A percentile compares a stretch with the other conserved stretches of the same genome.
phyloP scores from a whole-genome alignment of 2,888 invertebrate species.

The Apamea epomidion region DNA sequence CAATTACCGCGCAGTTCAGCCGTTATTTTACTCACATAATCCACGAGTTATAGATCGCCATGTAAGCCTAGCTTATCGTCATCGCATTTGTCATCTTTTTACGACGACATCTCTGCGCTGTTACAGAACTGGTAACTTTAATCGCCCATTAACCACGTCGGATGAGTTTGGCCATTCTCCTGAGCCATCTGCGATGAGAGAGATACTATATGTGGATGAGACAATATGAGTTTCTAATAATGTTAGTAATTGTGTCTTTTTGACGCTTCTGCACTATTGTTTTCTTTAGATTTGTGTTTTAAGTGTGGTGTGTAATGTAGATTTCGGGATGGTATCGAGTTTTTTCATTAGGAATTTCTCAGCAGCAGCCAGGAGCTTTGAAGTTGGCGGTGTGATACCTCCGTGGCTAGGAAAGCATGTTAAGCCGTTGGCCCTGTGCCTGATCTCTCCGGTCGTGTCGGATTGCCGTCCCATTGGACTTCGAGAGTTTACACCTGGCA shows the following conservation, averaged over 20 bases:
- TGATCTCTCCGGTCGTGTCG: background rate
- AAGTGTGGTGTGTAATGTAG: background rate
- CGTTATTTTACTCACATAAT: background rate
- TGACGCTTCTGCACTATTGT: slow-evolving; percentile 4
- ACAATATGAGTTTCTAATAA: slow-evolving; percentile 35
- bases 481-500: background rate
- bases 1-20: background rate
- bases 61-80: slow-evolving; percentile 30
- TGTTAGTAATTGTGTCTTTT: slow-evolving; percentile 6
- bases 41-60: slow-evolving; percentile 14
- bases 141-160: slow-evolving; percentile 51
- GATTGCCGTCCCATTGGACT: background rate
- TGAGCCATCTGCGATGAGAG: slow-evolving; percentile 43
- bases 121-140: slow-evolving; percentile 53
- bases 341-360: no score
- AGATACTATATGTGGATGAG: slow-evolving; percentile 11
- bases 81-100: slow-evolving; percentile 59
- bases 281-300: background rate
- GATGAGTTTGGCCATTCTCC: slow-evolving; percentile 38
- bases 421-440: background rate
- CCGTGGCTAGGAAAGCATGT: background rate
- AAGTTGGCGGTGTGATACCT: background rate
- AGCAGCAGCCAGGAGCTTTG: background rate
- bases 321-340: background rate
- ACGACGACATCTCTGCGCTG: slow-evolving; percentile 53